A percentile compares a stretch with the other conserved stretches of the same genome.
Evolutionary conservation across 2,113 vertebrate species (phyloP).

Genomic region (Leucopsar rothschildi): DNA sequence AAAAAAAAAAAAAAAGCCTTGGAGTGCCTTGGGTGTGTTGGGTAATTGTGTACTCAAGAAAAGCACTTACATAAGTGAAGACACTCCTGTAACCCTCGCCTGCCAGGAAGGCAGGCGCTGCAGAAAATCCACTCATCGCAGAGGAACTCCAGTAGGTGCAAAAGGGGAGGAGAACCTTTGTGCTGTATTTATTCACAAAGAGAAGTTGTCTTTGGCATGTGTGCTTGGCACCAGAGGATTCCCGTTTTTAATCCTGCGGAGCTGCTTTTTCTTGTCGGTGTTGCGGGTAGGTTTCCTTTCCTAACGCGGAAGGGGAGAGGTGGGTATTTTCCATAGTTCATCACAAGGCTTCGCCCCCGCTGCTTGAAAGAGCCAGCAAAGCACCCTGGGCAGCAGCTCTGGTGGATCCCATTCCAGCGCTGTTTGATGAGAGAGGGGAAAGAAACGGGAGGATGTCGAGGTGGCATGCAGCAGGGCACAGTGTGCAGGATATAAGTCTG

Average conservation of each 20-base stretch:
- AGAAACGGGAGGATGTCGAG: not conserved
- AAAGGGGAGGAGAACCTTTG: not conserved
- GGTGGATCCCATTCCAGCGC: not conserved
- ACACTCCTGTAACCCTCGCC: slow-evolving; percentile 29
- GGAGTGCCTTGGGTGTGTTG: slow-evolving; percentile 37
- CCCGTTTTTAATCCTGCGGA: not conserved
- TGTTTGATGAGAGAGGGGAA: not conserved
- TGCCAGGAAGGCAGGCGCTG: not conserved
- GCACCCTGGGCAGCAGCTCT: not conserved
- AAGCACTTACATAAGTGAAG: slow-evolving; percentile 45
- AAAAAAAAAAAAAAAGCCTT: not conserved
- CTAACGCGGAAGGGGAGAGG: not conserved
- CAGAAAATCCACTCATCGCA: not conserved
- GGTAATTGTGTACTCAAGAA: slow-evolving; percentile 47
- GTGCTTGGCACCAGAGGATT: not conserved
- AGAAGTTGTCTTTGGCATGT: slow-evolving; percentile 13
- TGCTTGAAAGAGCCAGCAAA: not conserved
- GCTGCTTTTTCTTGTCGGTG: not conserved
- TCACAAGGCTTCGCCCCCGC: rapidly evolving
- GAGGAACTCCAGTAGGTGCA: not conserved
- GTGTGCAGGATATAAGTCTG: rapidly evolving
- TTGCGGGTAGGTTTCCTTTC: not conserved
- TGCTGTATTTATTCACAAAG: not conserved
- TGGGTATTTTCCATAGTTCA: not conserved
- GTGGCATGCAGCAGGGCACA: rapidly evolving